Conservation (phyloP, 2,888 invertebrate species). For the Orchesellides sinensis region DNA sequence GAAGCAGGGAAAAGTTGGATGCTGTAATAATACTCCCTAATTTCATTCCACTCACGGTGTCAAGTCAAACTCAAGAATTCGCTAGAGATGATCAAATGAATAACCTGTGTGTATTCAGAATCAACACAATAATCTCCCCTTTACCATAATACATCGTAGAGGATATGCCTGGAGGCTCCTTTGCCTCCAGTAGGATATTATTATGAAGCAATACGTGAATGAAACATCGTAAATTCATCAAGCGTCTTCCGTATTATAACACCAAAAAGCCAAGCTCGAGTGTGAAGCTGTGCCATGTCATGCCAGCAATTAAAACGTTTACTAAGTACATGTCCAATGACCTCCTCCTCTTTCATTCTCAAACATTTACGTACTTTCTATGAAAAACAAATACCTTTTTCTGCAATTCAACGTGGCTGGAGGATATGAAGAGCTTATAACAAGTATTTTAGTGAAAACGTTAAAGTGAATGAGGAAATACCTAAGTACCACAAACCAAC, state of each 20-base stretch:
- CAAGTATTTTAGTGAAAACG: neutral
- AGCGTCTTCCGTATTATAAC: conserved; percentile 21
- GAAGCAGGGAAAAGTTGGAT: too few species aligned
- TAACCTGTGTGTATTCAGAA: too few species aligned
- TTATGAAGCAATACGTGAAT: conserved; percentile 25
- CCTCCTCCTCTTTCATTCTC: neutral
- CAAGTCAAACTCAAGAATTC: too few species aligned
- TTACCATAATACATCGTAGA: neutral
- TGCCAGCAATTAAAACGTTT: neutral
- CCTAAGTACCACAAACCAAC: neutral
- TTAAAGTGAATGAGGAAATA: neutral
- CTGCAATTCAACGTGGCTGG: too few species aligned
- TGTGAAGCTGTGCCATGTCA: neutral
- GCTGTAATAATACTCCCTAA: too few species aligned
- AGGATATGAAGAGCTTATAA: conserved; percentile 32
- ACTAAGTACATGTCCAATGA: neutral
- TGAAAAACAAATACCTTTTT: neutral
- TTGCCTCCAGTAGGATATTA: conserved; percentile 46
- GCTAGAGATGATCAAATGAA: too few species aligned
- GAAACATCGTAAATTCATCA: conserved; percentile 12
- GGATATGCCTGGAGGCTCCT: neutral
- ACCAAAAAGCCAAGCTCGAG: neutral
- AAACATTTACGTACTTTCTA: neutral
- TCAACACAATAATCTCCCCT: too few species aligned
- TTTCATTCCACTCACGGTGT: conserved; percentile 1